Evolutionary conservation across 2,113 vertebrate genomes (phyloP).

Genomic region (Ailurus styani): DNA sequence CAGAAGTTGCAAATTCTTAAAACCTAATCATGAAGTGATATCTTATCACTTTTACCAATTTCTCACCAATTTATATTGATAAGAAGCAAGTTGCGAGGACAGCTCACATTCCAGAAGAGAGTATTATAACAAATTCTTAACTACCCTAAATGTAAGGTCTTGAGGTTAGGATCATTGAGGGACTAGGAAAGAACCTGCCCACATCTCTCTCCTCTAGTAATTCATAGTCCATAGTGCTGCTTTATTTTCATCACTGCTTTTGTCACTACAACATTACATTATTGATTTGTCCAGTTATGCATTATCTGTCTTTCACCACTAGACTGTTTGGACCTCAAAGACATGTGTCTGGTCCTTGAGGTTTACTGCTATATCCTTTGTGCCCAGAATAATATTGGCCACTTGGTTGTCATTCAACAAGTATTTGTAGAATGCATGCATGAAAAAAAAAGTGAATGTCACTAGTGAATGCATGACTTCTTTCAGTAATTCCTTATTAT

Average conservation of each 20-base stretch:
- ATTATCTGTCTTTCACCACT: neutral
- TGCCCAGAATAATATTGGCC: neutral
- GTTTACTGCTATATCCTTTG: neutral
- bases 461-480: neutral
- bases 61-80: neutral
- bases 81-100: neutral
- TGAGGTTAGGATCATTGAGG: neutral
- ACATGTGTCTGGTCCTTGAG: neutral
- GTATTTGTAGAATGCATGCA: neutral
- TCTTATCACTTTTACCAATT: neutral
- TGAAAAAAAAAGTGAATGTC: neutral
- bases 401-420: neutral
- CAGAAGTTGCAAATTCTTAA: neutral
- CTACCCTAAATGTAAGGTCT: neutral
- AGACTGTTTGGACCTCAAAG: neutral
- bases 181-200: neutral
- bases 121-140: neutral
- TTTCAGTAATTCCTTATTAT: neutral
- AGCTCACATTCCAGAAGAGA: neutral
- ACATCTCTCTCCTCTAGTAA: neutral
- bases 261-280: neutral
- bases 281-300: neutral
- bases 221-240: neutral
- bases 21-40: neutral
- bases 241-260: neutral